These are phyloP conservation scores for Tiliacea aurago DNA, from an alignment of 2,888 invertebrate genomes.

Conservation along the genomic window DNA sequence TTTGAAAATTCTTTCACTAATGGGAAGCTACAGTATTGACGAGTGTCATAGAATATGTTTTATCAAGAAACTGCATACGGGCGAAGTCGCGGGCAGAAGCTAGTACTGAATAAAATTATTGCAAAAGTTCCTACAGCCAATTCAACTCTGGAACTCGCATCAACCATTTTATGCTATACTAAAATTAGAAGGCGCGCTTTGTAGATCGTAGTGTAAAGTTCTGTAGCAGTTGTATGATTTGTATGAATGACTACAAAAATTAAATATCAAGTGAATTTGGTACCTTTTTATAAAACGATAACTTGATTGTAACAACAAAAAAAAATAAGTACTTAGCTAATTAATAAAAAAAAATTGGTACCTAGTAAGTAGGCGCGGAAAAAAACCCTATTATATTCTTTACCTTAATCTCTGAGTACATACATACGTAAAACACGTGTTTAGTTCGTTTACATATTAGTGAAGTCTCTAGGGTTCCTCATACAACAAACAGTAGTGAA, in stretches of 20 bases:
- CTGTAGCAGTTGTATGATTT: neutral
- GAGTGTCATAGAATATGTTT: too few species aligned
- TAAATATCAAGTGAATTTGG: neutral
- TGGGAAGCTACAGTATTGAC: too few species aligned
- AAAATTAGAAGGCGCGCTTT: constrained; percentile 36
- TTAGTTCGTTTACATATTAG: neutral
- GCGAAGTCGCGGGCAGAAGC: too few species aligned
- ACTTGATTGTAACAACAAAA: too few species aligned
- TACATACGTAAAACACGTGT: constrained; percentile 30
- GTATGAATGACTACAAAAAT: neutral
- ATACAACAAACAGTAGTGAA: neutral
- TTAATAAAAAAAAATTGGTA: too few species aligned
- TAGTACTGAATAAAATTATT: neutral
- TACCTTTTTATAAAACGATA: neutral
- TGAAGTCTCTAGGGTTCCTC: constrained; percentile 27
- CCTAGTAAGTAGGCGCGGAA: neutral
- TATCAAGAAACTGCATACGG: too few species aligned
- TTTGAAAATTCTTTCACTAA: too few species aligned
- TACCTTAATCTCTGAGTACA: constrained; percentile 4
- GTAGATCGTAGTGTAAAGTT: neutral
- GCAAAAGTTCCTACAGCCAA: constrained; percentile 22
- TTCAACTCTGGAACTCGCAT: neutral
- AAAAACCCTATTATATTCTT: constrained; percentile 17
- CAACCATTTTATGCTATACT: constrained; percentile 24
- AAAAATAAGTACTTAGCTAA: too few species aligned